These are phyloP conservation scores for Numenius arquata DNA, from an alignment of 2,113 vertebrate species.

Conservation along the genomic window DNA sequence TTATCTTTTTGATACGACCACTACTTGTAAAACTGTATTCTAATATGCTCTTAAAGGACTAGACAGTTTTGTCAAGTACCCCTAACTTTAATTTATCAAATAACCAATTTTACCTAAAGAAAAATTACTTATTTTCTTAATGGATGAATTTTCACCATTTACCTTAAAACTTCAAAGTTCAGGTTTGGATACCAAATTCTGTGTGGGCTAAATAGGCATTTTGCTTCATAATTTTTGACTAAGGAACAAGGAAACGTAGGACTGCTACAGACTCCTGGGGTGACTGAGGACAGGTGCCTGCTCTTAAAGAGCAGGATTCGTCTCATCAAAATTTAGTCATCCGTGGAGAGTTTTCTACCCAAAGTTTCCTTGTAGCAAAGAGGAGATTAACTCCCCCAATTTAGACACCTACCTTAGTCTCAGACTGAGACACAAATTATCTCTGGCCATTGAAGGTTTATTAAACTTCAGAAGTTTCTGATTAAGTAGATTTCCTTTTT, in stretches of 20 bases:
- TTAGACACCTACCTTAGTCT: neutral
- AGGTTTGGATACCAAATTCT: neutral
- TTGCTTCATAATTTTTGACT: neutral
- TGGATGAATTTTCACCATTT: neutral
- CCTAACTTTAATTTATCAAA: neutral
- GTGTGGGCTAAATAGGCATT: neutral
- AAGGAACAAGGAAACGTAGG: neutral
- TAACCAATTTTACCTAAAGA: neutral
- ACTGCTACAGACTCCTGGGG: neutral
- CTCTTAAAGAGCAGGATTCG: neutral
- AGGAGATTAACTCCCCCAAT: rapidly evolving
- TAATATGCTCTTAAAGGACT: neutral
- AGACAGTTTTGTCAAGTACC: neutral
- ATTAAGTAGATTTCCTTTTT: neutral
- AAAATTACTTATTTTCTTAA: neutral
- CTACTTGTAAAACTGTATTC: neutral
- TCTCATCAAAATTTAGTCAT: neutral
- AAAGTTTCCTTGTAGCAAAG: neutral
- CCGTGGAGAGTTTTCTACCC: neutral
- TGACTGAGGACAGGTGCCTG: neutral
- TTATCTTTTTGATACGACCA: neutral
- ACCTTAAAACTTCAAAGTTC: neutral
- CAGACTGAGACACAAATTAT: neutral
- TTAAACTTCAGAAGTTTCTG: neutral
- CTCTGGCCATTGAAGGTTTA: neutral